Evolutionary conservation across 2,888 invertebrate genomes (phyloP).

Genomic region (Mimas tiliae): DNA sequence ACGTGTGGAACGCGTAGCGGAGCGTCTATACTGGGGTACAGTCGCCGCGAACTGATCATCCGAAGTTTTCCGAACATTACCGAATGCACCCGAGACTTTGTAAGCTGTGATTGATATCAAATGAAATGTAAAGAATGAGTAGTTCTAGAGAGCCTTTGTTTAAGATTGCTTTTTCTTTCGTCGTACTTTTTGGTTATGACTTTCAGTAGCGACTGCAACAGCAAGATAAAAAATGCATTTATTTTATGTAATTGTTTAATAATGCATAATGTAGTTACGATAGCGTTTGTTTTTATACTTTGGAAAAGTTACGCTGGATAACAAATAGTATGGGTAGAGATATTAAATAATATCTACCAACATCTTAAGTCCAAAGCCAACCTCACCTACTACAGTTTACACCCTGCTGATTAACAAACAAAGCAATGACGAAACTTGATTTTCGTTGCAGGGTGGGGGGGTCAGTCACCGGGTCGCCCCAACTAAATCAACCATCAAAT

Average conservation of each 20-base stretch:
- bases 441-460: no score
- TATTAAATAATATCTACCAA: not conserved
- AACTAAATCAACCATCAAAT: no score
- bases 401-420: no score
- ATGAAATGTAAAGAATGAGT: slow-evolving; percentile 83
- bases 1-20: slow-evolving; percentile 71
- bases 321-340: not conserved
- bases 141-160: slow-evolving; percentile 76
- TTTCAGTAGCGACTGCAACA: slow-evolving; percentile 37
- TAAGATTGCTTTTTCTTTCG: slow-evolving; percentile 67
- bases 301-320: not conserved
- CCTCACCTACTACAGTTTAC: no score
- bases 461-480: no score
- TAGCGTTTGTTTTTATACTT: not conserved
- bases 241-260: slow-evolving; percentile 29
- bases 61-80: slow-evolving; percentile 65
- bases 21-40: slow-evolving; percentile 70
- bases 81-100: slow-evolving; percentile 69
- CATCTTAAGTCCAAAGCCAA: no score
- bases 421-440: no score
- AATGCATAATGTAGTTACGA: not conserved
- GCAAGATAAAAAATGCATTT: slow-evolving; percentile 43
- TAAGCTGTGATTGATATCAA: slow-evolving; percentile 83
- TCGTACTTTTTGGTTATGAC: slow-evolving; percentile 39
- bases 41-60: slow-evolving; percentile 59